Conservation (phyloP, 2,888 invertebrate genomes). For the Timema podura region DNA sequence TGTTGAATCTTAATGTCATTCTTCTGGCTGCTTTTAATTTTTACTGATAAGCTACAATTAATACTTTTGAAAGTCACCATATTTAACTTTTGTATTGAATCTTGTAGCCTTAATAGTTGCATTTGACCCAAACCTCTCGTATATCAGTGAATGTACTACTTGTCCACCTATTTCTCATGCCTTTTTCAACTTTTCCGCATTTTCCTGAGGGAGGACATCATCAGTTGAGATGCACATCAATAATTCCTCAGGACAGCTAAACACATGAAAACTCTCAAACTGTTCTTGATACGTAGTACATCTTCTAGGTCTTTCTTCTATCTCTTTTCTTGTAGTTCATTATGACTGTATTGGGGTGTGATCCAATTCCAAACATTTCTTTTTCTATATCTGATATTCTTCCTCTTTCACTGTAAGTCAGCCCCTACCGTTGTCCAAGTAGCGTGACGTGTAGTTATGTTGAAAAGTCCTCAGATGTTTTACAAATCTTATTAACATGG, state of each 20-base stretch:
- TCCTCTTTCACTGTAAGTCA: conserved; percentile 12
- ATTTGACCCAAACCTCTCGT: background rate
- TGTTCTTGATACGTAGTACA: background rate
- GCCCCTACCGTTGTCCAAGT: background rate
- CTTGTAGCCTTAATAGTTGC: background rate
- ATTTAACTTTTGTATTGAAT: background rate
- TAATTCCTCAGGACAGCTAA: background rate
- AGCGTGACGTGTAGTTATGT: background rate
- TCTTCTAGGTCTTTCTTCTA: background rate
- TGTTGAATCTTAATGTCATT: background rate
- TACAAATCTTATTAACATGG: background rate
- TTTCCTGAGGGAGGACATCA: background rate
- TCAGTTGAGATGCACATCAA: background rate
- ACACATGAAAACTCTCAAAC: conserved; percentile 4
- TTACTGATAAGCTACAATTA: background rate
- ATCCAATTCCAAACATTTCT: no score
- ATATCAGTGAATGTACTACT: background rate
- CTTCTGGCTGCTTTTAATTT: background rate
- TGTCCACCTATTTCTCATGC: background rate
- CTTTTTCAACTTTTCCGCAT: background rate
- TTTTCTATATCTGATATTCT: background rate
- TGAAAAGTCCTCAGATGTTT: background rate
- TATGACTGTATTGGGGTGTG: background rate
- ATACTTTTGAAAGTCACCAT: background rate
- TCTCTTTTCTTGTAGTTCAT: conserved; percentile 3